Base-by-base conservation (phyloP, 2,888 invertebrate genomes). In the Julus scandinavius region DNA sequence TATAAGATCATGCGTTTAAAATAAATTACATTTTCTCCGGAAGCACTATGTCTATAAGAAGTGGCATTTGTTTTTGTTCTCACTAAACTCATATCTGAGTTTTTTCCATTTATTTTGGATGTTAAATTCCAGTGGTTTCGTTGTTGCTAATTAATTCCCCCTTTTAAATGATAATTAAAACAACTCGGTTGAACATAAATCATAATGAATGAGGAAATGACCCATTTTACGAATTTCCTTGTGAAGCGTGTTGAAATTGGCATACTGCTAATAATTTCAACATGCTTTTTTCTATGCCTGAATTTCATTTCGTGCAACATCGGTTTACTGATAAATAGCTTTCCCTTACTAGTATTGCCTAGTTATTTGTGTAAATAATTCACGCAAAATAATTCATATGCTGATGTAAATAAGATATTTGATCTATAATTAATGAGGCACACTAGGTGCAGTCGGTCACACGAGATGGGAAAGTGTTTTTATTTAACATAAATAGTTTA, bases 161-260 rank as follows among this genome's bases (percentile, higher is more conserved):
- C n/a, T 63, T 63, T 63, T 63, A 63, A 63, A 63, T 63, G 58
- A 63, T n/a, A 63, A 63, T 63, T 63, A 63, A 63, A 63, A 63
- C 58, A 63, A 63, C 58, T 63, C 58, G 58, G 58, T 6, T 63
- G 58, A 17, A 63, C 58, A 63, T 63, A 63, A 63, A 63, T 63
- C 58, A 63, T 63, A 63, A 63, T 63, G 58, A 63, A n/a, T 63
- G 58, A 63, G 58, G 58, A 63, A 63, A 63, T 63, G 58, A 63
- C 58, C 58, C 58, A 63, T 63, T 63, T 63, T n/a, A 63, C n/a
- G 58, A 63, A 63, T 63, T 54, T 54, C 29, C 15, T 54, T 54
- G 54, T 54, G 54, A 54, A 54, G 54, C 9, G n/a, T n/a, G 15
- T 17, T 63, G 58, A n/a, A 63, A 63, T 63, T 63, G 58, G 58